Percentiles rank a stretch among this genome's conserved stretches.
These are phyloP conservation scores for Ormyrus rosae DNA, from an alignment of 2,888 invertebrate species.

Conservation along the genomic window DNA sequence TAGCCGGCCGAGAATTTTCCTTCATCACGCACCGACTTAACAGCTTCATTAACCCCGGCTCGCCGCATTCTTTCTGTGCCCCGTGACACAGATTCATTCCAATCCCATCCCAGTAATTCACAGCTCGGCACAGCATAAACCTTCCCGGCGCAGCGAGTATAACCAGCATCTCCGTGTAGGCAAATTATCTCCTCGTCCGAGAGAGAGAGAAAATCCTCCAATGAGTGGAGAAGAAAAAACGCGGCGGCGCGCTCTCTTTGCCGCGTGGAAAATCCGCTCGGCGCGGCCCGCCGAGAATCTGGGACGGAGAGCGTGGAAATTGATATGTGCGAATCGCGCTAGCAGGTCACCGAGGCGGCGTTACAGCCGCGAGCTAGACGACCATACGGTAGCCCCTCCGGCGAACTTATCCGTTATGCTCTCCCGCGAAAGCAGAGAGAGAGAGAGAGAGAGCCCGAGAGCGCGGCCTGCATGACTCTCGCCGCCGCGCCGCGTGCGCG, in stretches of 20 bases:
- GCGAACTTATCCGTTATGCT: slow-evolving; percentile 63
- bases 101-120: no score
- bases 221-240: background rate
- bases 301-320: slow-evolving; percentile 58
- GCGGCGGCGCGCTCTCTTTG: background rate
- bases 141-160: no score
- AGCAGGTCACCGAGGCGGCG: slow-evolving; percentile 58
- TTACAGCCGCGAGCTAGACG: background rate
- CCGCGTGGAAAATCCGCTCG: no score
- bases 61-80: no score
- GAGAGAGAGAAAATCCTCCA: background rate
- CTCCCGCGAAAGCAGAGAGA: background rate
- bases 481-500: background rate
- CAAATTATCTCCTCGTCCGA: no score
- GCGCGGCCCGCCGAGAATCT: slow-evolving; percentile 12
- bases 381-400: slow-evolving; percentile 60
- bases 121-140: no score
- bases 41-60: no score
- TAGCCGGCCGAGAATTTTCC: no score
- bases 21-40: no score
- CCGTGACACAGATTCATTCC: no score
- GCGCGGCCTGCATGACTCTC: slow-evolving; percentile 8
- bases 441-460: no score
- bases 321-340: slow-evolving; percentile 62
- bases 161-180: no score